phyloP scores from a whole-genome alignment of 1,140 invertebrate genomes.

The Drosophila lini region DNA sequence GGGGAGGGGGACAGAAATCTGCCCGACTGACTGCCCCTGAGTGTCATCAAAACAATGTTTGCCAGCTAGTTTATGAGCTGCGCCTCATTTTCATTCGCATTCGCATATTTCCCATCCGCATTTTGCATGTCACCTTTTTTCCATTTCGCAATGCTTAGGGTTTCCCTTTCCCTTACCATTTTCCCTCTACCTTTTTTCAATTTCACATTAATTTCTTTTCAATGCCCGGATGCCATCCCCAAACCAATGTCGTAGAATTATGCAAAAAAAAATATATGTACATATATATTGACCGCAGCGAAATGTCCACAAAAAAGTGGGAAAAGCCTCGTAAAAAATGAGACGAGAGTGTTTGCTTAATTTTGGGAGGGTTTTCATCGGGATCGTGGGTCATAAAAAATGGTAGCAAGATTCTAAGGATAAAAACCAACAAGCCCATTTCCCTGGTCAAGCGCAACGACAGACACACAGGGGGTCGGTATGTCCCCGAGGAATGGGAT shows the following conservation, averaged over 20 bases:
- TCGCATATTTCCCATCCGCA: slow-evolving; percentile 42
- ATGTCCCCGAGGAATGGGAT: slow-evolving; percentile 27
- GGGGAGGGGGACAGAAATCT: slow-evolving; percentile 19
- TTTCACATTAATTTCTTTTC: slow-evolving; percentile 81
- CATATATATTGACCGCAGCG: slow-evolving; percentile 56
- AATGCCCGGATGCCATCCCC: slow-evolving; percentile 40
- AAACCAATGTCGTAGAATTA: slow-evolving; percentile 15
- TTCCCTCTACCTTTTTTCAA: slow-evolving; percentile 57
- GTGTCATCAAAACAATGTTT: slow-evolving; percentile 82
- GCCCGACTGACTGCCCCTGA: slow-evolving; percentile 60
- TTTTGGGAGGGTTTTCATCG: slow-evolving; percentile 22
- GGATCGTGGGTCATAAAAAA: slow-evolving; percentile 66
- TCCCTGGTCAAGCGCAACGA: slow-evolving; percentile 73
- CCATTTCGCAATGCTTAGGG: slow-evolving; percentile 18
- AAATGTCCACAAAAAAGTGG: slow-evolving; percentile 67
- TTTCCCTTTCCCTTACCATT: background rate
- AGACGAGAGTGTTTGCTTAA: slow-evolving; percentile 50
- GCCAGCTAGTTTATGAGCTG: slow-evolving; percentile 78
- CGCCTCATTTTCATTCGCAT: slow-evolving; percentile 50
- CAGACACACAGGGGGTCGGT: slow-evolving; percentile 59
- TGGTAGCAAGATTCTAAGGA: background rate
- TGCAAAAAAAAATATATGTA: slow-evolving; percentile 33
- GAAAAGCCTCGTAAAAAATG: slow-evolving; percentile 71
- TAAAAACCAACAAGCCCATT: slow-evolving; percentile 74
- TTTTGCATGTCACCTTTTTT: slow-evolving; percentile 55